Base-by-base conservation (phyloP, 2,113 vertebrate species). In the Pterocles burchelli region DNA sequence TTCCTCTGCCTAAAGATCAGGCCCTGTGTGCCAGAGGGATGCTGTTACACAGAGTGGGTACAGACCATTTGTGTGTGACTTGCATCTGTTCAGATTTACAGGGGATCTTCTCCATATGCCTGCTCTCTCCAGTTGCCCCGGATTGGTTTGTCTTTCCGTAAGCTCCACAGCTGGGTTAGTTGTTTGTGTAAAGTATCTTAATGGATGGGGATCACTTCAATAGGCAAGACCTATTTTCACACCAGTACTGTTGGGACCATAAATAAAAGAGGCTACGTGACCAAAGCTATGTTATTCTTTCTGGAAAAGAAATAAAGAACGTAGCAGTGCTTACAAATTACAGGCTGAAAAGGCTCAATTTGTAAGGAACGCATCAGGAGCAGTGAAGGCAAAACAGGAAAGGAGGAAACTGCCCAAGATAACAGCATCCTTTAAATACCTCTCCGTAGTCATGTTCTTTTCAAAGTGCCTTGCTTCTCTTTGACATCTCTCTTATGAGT, bases 141-240 rank as follows among this genome's bases (percentile, higher is more conserved):
- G 11, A 3, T 62, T 84, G 18, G 15, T 88, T 95, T 90, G 51
- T 80, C 48, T 81, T 49, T 67, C 95, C 5, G 0, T 52, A 77
- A 94, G 49, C 38, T 88, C 75, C 59, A n/a, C 85, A 78, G 68
- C 65, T 82, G 36, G 21, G 94, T 49, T 11, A 36, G 13, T 34
- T 84, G 29, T 82, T 76, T 90, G n/a, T 52, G 51, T 78, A 38
- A 77, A 91, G 51, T 66, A 29, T 62, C 62, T 72, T 92, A 89
- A 58, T 63, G 57, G 8, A 0, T 15, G 28, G 24, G 33, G 54
- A 93, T 90, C 76, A 22, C 65, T 80, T 70, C 34, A 67, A 18
- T 71, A 63, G 51, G 65, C 73, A 94, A 92, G 71, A 13, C 11
- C 25, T 74, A 2, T 81, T 95, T 86, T 74, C 72, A 25, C 26